Evolutionary conservation across 2,113 vertebrate species (phyloP), one percentile per base, ranked within the genome.

Genomic region (Microcebus lehilahytsara): DNA sequence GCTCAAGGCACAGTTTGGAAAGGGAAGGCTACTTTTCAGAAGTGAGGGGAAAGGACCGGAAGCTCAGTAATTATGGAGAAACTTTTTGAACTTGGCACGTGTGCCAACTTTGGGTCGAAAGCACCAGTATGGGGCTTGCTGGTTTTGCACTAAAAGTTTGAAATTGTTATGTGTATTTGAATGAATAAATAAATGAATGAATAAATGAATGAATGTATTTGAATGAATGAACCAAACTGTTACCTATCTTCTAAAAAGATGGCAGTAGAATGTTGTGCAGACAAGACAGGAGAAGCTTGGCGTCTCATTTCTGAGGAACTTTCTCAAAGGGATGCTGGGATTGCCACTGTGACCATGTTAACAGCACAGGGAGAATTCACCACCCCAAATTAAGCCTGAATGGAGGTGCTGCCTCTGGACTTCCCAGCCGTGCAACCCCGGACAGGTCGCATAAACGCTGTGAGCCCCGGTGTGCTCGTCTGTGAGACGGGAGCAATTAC

Each of bases 191-290:
- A 46, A 46, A 46, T 78, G 42, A 34, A 51, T 34, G 10, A 49
- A 49, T 49, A 2, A 49, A 49, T 49, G 9, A 49, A 49, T 79
- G 23, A 42, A 56, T 77, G 42, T 42, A 42, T 42, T 42, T 42
- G 30, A 91, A 66, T 60, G 25, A 64, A 58, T 10, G 11, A 92
- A 46, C 3, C 30, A 66, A 46, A 42, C 1, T n/a, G 16, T 19
- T 1, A 6, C 5, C 60, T 60, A 0, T 3, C 46, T 85, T 58
- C 46, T 40, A 62, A 66, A 51, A 0, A 64, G 25, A 49, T 1
- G 37, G 7, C 30, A 42, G 34, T 0, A 34, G 32, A 69, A 66
- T 9, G 1, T 0, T 51, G 71, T 23, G 9, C 42, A 53, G 32
- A 8, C 25, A 20, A 64, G 40, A 40, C 6, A 30, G 30, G n/a